These are phyloP conservation scores for Pachyramphus minor DNA, from an alignment of 2,113 vertebrate genomes.

Conservation along the genomic window DNA sequence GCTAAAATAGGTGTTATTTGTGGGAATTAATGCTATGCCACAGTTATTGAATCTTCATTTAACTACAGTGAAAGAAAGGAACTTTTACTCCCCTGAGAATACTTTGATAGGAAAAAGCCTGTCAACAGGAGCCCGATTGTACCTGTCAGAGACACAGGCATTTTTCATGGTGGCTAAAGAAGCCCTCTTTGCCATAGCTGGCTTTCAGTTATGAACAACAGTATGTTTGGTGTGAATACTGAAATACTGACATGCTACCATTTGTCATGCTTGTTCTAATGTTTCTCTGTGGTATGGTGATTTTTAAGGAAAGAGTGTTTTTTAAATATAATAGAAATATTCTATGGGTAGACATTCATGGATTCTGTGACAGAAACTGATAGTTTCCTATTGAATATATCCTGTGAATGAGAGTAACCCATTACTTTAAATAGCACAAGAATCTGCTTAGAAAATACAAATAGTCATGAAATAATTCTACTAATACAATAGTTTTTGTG, in stretches of 20 bases:
- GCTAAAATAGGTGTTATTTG: neutral
- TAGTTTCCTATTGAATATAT: neutral
- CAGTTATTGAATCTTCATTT: neutral
- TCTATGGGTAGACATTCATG: neutral
- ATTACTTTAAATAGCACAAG: neutral
- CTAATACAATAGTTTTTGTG: neutral
- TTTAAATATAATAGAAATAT: neutral
- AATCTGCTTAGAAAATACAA: neutral
- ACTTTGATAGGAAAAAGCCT: neutral
- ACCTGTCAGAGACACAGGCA: accelerated
- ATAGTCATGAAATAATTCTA: neutral
- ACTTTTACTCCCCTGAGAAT: neutral
- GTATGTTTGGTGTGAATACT: neutral
- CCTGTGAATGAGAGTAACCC: neutral
- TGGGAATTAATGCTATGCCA: no score
- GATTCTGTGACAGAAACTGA: neutral
- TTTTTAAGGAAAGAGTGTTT: neutral
- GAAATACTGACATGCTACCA: neutral
- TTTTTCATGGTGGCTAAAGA: neutral
- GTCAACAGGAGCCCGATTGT: neutral
- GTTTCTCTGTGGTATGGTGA: neutral
- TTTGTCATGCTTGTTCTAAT: neutral
- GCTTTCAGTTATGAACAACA: neutral
- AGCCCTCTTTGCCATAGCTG: neutral
- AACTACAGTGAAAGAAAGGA: neutral